A percentile compares a stretch with the other conserved stretches of the same genome.
Conservation (phyloP, 2,797 vertebrate species). For the Sciurus carolinensis region DNA sequence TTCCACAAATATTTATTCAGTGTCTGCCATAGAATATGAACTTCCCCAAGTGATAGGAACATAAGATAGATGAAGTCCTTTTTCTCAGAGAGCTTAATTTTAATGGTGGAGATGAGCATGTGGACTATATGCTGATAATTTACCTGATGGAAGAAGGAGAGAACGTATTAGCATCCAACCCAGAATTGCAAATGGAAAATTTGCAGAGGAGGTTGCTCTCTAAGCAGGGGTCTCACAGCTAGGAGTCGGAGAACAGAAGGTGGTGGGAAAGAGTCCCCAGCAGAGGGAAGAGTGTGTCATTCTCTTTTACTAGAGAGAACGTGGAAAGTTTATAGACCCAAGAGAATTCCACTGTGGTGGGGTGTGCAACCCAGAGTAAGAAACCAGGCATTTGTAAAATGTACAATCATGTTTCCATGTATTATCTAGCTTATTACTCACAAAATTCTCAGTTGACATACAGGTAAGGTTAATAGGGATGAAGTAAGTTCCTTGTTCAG, state of each 20-base stretch:
- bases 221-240: neutral
- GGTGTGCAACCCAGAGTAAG: neutral
- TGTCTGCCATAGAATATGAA: neutral
- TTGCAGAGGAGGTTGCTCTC: neutral
- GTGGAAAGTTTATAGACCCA: neutral
- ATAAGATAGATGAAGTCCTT: neutral
- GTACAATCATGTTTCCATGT: neutral
- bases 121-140: neutral
- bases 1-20: neutral
- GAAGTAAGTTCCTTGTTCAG: neutral
- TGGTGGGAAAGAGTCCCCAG: neutral
- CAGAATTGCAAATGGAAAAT: too few species aligned
- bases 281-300: rapidly evolving
- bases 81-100: neutral
- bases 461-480: neutral
- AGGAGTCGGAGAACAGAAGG: neutral
- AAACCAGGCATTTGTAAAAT: neutral
- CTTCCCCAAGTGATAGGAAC: neutral
- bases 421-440: neutral
- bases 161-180: neutral
- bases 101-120: neutral
- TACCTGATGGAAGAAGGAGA: neutral
- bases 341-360: rapidly evolving
- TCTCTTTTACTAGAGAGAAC: neutral
- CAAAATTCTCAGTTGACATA: neutral